These are phyloP conservation scores for Macaca fascicularis DNA, from an alignment of 2,113 vertebrate genomes.

Conservation along the genomic window T2T-MFA8v1.1 NC_088386.1:65978001-65978500, in stretches of 20 bases:
- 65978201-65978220: neutral
- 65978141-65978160: accelerated
- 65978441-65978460: neutral
- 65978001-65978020: conserved; percentile 15
- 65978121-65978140: neutral
- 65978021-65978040: neutral
- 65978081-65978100: neutral
- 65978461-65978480: neutral
- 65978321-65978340: neutral
- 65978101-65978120: neutral
- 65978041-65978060: neutral
- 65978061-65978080: neutral
- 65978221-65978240: conserved; percentile 10
- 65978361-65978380: neutral
- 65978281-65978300: neutral
- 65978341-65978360: neutral
- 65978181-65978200: neutral
- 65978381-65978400: neutral
- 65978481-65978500: neutral
- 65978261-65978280: neutral
- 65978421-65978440: neutral
- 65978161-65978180: neutral
- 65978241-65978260: neutral
- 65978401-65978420: neutral
- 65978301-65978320: neutral